A percentile compares a stretch with the other conserved stretches of the same genome.
phyloP scores from a whole-genome alignment of 2,113 vertebrate genomes.

The Hymenochirus boettgeri region DNA sequence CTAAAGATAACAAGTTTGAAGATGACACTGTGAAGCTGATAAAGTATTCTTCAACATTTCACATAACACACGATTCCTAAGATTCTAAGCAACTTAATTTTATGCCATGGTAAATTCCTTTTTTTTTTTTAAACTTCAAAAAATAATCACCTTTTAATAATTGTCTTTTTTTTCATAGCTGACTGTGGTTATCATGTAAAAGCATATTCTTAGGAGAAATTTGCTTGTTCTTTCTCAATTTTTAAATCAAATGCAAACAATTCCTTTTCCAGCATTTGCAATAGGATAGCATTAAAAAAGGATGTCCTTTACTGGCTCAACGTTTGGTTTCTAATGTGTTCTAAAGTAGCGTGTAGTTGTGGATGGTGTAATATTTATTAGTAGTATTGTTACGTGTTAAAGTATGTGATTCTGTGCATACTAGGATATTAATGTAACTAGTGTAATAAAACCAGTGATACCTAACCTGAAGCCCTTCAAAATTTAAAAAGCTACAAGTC shows the following conservation, averaged over 20 bases:
- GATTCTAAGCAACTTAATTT: background rate
- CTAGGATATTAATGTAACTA: too few relatives aligned
- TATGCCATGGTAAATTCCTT: background rate
- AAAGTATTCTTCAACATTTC: background rate
- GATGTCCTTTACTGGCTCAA: too few relatives aligned
- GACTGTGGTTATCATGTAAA: background rate
- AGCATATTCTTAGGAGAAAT: constrained; percentile 11
- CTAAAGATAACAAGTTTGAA: constrained; percentile 14
- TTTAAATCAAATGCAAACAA: constrained; percentile 16
- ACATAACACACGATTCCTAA: background rate
- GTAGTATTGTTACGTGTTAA: too few relatives aligned
- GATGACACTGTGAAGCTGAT: constrained; percentile 17
- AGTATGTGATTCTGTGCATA: too few relatives aligned
- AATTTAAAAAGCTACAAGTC: too few relatives aligned
- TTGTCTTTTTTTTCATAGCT: background rate
- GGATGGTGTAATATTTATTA: too few relatives aligned
- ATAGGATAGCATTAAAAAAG: too few relatives aligned
- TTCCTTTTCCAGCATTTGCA: constrained; percentile 20
- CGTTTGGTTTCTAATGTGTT: too few relatives aligned
- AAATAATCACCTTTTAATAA: background rate
- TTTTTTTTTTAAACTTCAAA: background rate
- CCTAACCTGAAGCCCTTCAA: too few relatives aligned
- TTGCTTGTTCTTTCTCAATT: constrained; percentile 11
- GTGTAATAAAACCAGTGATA: too few relatives aligned
- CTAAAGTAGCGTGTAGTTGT: too few relatives aligned